These are phyloP conservation scores for Leptodactylus fallax DNA, from an alignment of 2,797 vertebrate genomes.

Conservation along the genomic window DNA sequence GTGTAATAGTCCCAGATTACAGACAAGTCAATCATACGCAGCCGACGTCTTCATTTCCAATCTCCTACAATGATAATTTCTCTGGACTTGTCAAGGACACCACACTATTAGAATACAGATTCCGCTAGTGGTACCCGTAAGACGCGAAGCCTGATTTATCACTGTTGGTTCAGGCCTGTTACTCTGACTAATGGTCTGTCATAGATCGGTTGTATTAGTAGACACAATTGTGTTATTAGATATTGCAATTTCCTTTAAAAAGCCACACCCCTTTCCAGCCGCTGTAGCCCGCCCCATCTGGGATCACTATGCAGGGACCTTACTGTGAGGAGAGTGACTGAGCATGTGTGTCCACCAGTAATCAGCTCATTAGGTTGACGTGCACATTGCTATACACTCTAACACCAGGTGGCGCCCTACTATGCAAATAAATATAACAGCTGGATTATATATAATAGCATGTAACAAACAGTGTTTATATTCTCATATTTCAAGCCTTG, in stretches of 20 bases:
- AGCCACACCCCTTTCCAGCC: neutral
- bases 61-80: slow-evolving; percentile 54
- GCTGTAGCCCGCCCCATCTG: neutral
- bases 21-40: slow-evolving; percentile 31
- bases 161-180: neutral
- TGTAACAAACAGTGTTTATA: too few species aligned
- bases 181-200: neutral
- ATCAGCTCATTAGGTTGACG: too few species aligned
- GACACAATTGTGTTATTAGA: too few species aligned
- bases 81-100: slow-evolving; percentile 54
- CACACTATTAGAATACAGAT: slow-evolving; percentile 29
- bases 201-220: neutral
- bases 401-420: too few species aligned
- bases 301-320: too few species aligned
- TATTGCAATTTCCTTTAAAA: neutral
- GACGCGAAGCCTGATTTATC: neutral
- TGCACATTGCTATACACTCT: too few species aligned
- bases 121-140: neutral
- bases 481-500: too few species aligned
- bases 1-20: neutral
- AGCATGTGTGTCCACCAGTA: too few species aligned
- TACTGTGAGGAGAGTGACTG: too few species aligned
- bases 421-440: too few species aligned
- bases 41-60: slow-evolving; percentile 28
- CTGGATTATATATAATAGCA: too few species aligned